Conservation (phyloP, 2,888 invertebrate genomes). For the Zele albiditarsus region DNA sequence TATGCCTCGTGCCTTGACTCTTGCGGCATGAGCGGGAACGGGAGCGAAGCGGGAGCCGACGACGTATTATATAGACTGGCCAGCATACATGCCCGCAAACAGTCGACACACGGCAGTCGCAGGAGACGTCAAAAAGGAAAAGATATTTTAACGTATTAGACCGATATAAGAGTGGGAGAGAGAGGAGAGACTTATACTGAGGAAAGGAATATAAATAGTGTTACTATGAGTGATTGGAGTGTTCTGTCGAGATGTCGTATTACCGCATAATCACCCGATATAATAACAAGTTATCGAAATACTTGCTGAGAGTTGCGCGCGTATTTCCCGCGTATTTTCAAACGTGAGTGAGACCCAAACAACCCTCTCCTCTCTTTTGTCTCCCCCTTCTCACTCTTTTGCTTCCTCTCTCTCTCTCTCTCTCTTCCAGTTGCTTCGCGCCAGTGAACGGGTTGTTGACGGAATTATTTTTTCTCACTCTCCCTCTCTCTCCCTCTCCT, state of each 20-base stretch:
- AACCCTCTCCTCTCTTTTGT: neutral
- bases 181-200: slow-evolving; percentile 7
- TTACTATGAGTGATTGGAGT: neutral
- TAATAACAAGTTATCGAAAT: neutral
- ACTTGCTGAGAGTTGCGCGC: slow-evolving; percentile 27
- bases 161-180: slow-evolving; percentile 15
- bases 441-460: too few species aligned
- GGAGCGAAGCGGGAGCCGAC: slow-evolving; percentile 40
- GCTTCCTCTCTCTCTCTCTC: neutral
- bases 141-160: neutral
- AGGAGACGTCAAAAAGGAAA: slow-evolving; percentile 45
- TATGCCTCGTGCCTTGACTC: slow-evolving; percentile 38
- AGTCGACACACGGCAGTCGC: slow-evolving; percentile 71
- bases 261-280: neutral
- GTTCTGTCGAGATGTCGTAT: slow-evolving; percentile 8
- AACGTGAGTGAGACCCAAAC: neutral
- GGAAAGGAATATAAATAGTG: neutral
- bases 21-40: slow-evolving; percentile 46
- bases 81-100: slow-evolving; percentile 64
- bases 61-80: slow-evolving; percentile 62
- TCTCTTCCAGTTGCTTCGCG: neutral
- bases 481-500: too few species aligned
- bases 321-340: slow-evolving; percentile 30
- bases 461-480: too few species aligned
- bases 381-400: neutral